phyloP scores from a whole-genome alignment of 1,140 invertebrate species.

The Saccostrea glomerata region DNA sequence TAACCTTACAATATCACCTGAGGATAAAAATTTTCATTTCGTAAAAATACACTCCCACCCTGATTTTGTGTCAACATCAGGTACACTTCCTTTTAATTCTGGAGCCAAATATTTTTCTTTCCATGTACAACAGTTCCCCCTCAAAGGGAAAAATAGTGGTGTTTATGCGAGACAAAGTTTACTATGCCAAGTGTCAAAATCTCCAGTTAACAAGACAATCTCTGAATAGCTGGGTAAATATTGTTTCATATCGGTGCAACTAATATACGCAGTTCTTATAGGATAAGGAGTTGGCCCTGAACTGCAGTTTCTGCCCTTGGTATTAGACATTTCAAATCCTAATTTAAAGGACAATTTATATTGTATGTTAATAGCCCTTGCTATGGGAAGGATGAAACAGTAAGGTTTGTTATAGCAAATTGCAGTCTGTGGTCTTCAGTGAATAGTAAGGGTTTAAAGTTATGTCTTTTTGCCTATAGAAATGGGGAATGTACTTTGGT shows the following conservation, averaged over 20 bases:
- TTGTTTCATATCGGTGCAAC: conserved; percentile 28
- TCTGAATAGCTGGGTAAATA: conserved; percentile 18
- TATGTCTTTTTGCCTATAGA: background rate
- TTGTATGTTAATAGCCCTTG: background rate
- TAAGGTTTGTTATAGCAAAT: background rate
- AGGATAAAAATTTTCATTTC: background rate
- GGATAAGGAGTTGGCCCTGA: conserved; percentile 19
- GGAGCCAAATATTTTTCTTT: conserved; percentile 34
- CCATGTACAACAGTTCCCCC: conserved; percentile 18
- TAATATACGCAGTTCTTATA: conserved; percentile 10
- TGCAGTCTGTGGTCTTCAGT: conserved; percentile 1
- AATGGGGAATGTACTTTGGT: conserved; percentile 10
- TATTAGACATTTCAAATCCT: background rate
- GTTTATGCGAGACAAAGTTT: conserved; percentile 1
- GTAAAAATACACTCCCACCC: conserved; percentile 32
- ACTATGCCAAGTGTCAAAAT: conserved; percentile 2
- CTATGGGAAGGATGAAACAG: background rate
- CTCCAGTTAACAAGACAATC: conserved; percentile 28
- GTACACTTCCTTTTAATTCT: conserved; percentile 21
- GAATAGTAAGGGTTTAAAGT: background rate
- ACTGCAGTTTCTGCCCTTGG: conserved; percentile 2
- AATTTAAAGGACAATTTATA: background rate
- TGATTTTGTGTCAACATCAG: background rate
- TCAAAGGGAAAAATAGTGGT: conserved; percentile 19
- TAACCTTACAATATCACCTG: conserved; percentile 2